These are phyloP conservation scores for Drosophila serrata DNA, from an alignment of 1,140 invertebrate genomes.

Conservation along the genomic window DNA sequence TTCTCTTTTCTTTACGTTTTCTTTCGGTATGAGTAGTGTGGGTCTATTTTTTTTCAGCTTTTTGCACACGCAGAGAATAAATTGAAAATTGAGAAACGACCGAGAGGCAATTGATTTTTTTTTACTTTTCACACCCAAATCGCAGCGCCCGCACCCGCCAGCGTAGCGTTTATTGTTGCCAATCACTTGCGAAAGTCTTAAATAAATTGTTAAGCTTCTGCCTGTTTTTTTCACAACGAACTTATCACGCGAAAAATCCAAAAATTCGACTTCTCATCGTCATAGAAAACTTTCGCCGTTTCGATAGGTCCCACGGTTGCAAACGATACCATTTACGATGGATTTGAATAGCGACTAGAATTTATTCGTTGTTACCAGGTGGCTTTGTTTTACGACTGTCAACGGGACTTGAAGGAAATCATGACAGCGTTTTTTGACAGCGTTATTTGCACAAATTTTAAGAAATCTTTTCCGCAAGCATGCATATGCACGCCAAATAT, in stretches of 20 bases:
- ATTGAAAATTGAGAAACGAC: slow-evolving; percentile 49
- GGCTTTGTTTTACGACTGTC: neutral
- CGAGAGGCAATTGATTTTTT: slow-evolving; percentile 73
- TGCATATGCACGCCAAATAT: slow-evolving; percentile 6
- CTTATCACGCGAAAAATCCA: slow-evolving; percentile 79
- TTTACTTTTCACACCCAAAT: slow-evolving; percentile 58
- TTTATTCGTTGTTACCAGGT: neutral
- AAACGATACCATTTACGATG: slow-evolving; percentile 22
- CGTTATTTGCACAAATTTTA: neutral
- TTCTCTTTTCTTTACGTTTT: slow-evolving; percentile 53
- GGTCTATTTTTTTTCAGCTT: slow-evolving; percentile 36
- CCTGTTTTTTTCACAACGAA: slow-evolving; percentile 77
- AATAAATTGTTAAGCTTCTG: slow-evolving; percentile 49
- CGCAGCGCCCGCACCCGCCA: slow-evolving; percentile 65
- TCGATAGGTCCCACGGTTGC: slow-evolving; percentile 64
- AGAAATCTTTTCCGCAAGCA: neutral
- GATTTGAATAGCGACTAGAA: slow-evolving; percentile 22
- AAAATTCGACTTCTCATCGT: slow-evolving; percentile 80
- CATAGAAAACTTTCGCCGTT: slow-evolving; percentile 80
- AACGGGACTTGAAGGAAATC: too few relatives aligned
- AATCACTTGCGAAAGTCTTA: slow-evolving; percentile 53
- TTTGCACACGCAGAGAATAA: slow-evolving; percentile 48
- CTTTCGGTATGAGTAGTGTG: slow-evolving; percentile 33
- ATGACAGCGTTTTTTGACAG: neutral
- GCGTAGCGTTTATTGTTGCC: slow-evolving; percentile 38